Base-by-base conservation (phyloP, 2,113 vertebrate species). In the Malaclemys terrapin region DNA sequence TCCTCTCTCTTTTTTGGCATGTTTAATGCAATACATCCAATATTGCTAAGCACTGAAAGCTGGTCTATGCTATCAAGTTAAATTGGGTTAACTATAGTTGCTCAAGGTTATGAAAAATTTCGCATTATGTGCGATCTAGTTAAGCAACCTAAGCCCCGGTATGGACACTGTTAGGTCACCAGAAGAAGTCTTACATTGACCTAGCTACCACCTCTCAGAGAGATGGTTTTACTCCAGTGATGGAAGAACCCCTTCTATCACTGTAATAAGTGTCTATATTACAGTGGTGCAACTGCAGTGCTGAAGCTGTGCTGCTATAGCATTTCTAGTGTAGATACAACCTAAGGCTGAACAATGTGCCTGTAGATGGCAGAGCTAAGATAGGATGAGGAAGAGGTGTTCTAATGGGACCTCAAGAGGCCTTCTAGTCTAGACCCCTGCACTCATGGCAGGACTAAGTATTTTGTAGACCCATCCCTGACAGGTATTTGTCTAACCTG, bases 351-450 rank as follows among this genome's bases (percentile, higher is more conserved):
- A 89, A 89, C 80, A 31, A 90, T 95, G 83, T 89, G 90, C 82
- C 87, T 82, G 42, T 88, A 91, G 93, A 69, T 87, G 13, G 25
- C 75, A 47, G 25, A 47, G 24, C 25, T 47, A 47, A 78, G 25
- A 22, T 78, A 47, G 92, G 91, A 50, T 76, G 22, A 59, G 89
- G 94, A 95, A 96, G 87, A 83, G 19, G n/a, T 72, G n/a, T n/a
- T 72, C 35, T 22, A 72, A 10, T 38, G 19, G 65, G 65, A 38
- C 35, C n/a, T 69, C 20, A 19, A 38, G n/a, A 72, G 9, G n/a
- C 38, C 65, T 20, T 38, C 35, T n/a, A 72, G 31, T n/a, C 62
- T n/a, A 38, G n/a, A 38, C 19, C 35, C 5, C n/a, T 72, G 19
- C 19, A 38, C 35, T 72, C 35, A 38, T 10, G 35, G 17, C 17